Evolutionary conservation across 2,888 invertebrate genomes (phyloP), one percentile per base, ranked within the genome.

Genomic region (Blomia tropicalis): DNA sequence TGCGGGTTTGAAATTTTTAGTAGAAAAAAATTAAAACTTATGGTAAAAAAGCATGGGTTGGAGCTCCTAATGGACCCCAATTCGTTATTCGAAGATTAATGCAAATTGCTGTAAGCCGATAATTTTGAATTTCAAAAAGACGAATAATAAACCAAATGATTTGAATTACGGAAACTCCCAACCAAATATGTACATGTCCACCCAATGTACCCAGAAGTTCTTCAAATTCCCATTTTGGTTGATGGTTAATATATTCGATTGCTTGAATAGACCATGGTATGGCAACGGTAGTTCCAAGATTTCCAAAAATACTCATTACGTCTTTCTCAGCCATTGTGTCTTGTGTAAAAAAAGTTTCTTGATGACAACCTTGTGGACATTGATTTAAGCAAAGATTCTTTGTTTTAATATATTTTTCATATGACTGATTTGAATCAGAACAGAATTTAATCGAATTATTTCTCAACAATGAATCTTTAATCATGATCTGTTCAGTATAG

Each of bases 181-280:
- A 22, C 56, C 56, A 56, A 56, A 56, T 56, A 31, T 56, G 56
- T 36, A 22, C 31, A 22, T 56, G 56, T 25, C 56, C 56, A 3
- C 56, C 56, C 27, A 25, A 27, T 7, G 51, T 47, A 19, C 36
- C 36, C 36, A 36, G 36, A 17, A 36, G 17, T 36, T 36, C 36
- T 7, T 7, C 17, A 17, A 36, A 17, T 36, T 36, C 36, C 36
- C 7, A 47, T 25, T 47, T 47, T 19, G 17, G 19, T 19, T 23
- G 47, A 47, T 47, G 47, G 11, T 23, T 23, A 47, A 47, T 47
- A 25, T 47, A 23, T 2, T 11, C 47, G 14, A 47, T 23, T 14
- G 47, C 19, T 47, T 47, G 19, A 22, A 23, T 47, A 14, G 47
- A 22, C 47, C 47, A 47, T 25, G 11, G 19, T 22, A 47, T 47